Evolutionary conservation across 2,888 invertebrate genomes (phyloP).

Genomic region (Acronicta aceris): DNA sequence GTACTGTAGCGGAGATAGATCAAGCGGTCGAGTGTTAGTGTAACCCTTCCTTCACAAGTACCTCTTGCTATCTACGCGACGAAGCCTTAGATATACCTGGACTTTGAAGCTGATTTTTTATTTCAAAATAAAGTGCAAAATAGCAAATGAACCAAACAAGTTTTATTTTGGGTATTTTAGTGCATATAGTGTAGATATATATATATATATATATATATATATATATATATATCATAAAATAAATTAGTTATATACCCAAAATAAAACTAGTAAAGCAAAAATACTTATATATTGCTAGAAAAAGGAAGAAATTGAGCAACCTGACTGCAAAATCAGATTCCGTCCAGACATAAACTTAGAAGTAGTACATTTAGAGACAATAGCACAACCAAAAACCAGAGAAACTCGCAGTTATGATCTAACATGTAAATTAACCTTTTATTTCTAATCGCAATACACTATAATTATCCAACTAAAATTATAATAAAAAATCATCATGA

Average conservation of each 20-base stretch:
- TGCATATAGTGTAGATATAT: constrained; percentile 20
- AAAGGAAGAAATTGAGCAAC: constrained; percentile 28
- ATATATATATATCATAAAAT: constrained; percentile 16
- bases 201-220: constrained; percentile 7
- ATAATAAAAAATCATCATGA: constrained; percentile 77
- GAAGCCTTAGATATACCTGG: constrained; percentile 48
- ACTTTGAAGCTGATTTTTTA: constrained; percentile 47
- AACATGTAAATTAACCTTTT: constrained; percentile 84
- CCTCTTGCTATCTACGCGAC: constrained; percentile 51
- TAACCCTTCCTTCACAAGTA: constrained; percentile 79
- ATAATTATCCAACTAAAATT: constrained; percentile 82
- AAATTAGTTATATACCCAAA: constrained; percentile 34
- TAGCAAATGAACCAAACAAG: constrained; percentile 20
- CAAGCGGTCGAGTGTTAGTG: constrained; percentile 66
- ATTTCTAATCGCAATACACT: constrained; percentile 82
- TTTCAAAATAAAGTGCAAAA: constrained; percentile 27
- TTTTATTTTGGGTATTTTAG: constrained; percentile 32
- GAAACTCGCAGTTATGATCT: constrained; percentile 83
- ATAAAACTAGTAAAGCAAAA: constrained; percentile 28
- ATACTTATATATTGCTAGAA: constrained; percentile 7
- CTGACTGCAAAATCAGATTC: constrained; percentile 48
- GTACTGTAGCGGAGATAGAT: constrained; percentile 61
- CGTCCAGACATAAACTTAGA: constrained; percentile 51
- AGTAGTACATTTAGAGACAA: constrained; percentile 66
- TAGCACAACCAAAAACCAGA: constrained; percentile 87